phyloP scores from a whole-genome alignment of 2,888 invertebrate species.

The Selenia dentaria region DNA sequence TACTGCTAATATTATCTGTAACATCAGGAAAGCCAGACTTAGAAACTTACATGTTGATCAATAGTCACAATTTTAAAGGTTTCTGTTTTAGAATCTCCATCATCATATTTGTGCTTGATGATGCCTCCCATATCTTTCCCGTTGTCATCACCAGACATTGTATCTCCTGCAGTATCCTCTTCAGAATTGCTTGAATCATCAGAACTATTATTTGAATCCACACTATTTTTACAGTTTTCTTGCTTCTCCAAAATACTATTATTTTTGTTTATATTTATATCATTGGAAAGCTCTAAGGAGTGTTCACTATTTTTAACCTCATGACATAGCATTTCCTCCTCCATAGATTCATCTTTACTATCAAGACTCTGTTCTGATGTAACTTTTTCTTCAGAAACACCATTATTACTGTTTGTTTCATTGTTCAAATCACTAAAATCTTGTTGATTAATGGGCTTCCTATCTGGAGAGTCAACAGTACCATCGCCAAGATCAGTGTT shows the following conservation, averaged over 20 bases:
- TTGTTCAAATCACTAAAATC: too few species aligned
- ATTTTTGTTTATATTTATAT: not conserved
- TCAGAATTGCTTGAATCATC: not conserved
- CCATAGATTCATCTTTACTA: not conserved
- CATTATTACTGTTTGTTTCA: too few species aligned
- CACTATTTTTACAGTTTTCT: not conserved
- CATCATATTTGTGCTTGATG: not conserved
- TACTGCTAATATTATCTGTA: too few species aligned
- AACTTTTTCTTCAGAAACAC: not conserved
- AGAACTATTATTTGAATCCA: not conserved
- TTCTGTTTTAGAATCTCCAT: not conserved
- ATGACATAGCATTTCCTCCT: not conserved
- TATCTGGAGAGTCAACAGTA: too few species aligned
- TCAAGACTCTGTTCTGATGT: too few species aligned
- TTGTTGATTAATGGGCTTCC: too few species aligned
- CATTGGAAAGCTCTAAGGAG: not conserved
- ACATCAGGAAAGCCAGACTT: too few species aligned
- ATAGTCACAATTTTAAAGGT: conserved; percentile 8
- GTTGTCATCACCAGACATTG: not conserved
- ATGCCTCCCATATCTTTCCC: not conserved
- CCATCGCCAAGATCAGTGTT: too few species aligned
- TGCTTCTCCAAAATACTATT: not conserved
- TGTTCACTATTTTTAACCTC: not conserved
- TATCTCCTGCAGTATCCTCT: conserved; percentile 3
- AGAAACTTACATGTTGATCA: conserved; percentile 7